Evolutionary conservation across 2,888 invertebrate species (phyloP).

Genomic region (Dynastes maya): DNA sequence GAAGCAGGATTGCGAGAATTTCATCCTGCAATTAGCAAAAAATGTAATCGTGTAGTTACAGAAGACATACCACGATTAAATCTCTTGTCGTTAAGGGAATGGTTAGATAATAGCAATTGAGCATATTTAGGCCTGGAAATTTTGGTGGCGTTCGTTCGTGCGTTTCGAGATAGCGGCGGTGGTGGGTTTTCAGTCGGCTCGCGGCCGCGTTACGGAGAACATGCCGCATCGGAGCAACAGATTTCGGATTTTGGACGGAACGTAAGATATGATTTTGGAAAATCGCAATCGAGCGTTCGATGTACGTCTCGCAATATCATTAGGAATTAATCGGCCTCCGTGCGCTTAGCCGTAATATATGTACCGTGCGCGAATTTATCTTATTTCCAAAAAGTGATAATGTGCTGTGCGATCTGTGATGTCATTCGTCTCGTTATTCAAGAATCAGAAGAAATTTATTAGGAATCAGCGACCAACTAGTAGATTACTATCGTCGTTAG

Average conservation of each 20-base stretch:
- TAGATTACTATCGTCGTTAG: slow-evolving; percentile 5
- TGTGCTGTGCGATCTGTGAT: slow-evolving; percentile 41
- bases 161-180: slow-evolving; percentile 33
- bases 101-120: neutral
- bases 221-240: slow-evolving; percentile 55
- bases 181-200: slow-evolving; percentile 55
- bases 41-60: neutral
- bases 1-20: no score
- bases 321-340: slow-evolving; percentile 32
- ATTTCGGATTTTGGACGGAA: slow-evolving; percentile 54
- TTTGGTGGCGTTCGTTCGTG: slow-evolving; percentile 43
- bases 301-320: slow-evolving; percentile 3
- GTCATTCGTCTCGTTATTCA: slow-evolving; percentile 23
- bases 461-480: slow-evolving; percentile 13
- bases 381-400: slow-evolving; percentile 34
- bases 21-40: no score
- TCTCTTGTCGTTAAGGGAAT: neutral
- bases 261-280: slow-evolving; percentile 51
- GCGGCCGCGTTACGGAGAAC: slow-evolving; percentile 57
- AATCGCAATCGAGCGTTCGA: slow-evolving; percentile 14
- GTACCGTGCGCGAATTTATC: slow-evolving; percentile 24
- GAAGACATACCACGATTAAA: neutral
- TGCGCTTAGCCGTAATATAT: slow-evolving; percentile 14
- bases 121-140: slow-evolving; percentile 25
- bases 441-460: slow-evolving; percentile 34